Evolutionary conservation across 2,113 vertebrate genomes (phyloP).

Genomic region (Pachycephala philippinensis): DNA sequence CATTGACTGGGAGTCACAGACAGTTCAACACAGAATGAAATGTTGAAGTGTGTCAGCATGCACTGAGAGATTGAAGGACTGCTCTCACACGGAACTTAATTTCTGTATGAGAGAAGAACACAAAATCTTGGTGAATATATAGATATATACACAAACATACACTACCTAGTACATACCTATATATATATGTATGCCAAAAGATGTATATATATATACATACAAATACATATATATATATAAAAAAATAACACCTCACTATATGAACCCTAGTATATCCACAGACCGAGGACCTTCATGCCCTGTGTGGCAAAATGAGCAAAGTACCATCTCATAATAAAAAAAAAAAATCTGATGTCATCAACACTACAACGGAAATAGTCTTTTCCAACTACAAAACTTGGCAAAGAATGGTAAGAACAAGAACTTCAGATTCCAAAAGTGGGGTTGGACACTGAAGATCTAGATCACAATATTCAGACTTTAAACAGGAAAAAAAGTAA

Average conservation of each 20-base stretch:
- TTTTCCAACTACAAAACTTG: not conserved
- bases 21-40: slow-evolving; percentile 15
- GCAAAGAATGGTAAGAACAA: not conserved
- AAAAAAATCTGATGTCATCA: not conserved
- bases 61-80: not conserved
- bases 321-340: not conserved
- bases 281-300: not conserved
- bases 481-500: not conserved
- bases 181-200: not conserved
- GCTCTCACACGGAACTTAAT: not conserved
- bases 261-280: not conserved
- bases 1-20: not conserved
- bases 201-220: no score
- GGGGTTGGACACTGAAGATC: not conserved
- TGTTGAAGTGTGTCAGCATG: not conserved
- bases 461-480: not conserved
- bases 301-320: not conserved
- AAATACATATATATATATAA: no score
- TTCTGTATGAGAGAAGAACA: not conserved
- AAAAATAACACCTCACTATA: not conserved
- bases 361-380: not conserved
- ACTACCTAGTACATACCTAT: not conserved
- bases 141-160: not conserved
- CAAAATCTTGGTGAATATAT: not conserved
- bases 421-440: not conserved